These are phyloP conservation scores for Caenorhabditis sp. DNA, from an alignment of 2,888 invertebrate species.

Conservation along the genomic window DNA sequence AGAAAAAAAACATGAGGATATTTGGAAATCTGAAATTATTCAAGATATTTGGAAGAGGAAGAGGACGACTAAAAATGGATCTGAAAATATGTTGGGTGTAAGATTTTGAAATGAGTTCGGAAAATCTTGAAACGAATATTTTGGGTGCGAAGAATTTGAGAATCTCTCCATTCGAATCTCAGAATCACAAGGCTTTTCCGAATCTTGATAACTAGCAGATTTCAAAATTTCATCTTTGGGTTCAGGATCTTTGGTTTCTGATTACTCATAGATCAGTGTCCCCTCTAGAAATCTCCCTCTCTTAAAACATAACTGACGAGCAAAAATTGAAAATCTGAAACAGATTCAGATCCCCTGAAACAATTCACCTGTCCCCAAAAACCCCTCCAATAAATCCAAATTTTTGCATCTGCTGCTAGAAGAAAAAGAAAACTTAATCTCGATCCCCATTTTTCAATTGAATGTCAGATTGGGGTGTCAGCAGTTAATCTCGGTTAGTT, in stretches of 20 bases:
- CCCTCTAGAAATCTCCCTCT: too few species aligned
- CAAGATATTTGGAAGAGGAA: neutral
- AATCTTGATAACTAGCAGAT: too few species aligned
- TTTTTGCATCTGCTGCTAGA: slow-evolving; percentile 8
- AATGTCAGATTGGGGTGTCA: slow-evolving; percentile 7
- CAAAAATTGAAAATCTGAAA: slow-evolving; percentile 8
- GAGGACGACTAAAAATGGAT: too few species aligned
- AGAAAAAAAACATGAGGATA: neutral
- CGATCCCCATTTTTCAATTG: slow-evolving; percentile 8
- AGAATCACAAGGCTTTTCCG: too few species aligned
- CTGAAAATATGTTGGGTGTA: neutral
- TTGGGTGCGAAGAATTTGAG: too few species aligned
- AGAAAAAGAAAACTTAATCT: slow-evolving; percentile 6
- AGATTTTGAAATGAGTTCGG: neutral
- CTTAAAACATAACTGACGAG: neutral
- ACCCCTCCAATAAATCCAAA: neutral
- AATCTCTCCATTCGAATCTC: too few species aligned
- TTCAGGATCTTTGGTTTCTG: neutral
- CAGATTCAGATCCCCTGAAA: neutral
- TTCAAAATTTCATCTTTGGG: too few species aligned
- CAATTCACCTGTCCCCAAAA: slow-evolving; percentile 1
- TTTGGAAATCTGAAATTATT: slow-evolving; percentile 13
- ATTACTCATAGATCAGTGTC: slow-evolving; percentile 23
- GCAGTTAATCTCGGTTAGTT: neutral
- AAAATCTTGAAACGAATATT: too few species aligned